phyloP scores from a whole-genome alignment of 2,888 invertebrate genomes.

The Patella ulyssiponensis region DNA sequence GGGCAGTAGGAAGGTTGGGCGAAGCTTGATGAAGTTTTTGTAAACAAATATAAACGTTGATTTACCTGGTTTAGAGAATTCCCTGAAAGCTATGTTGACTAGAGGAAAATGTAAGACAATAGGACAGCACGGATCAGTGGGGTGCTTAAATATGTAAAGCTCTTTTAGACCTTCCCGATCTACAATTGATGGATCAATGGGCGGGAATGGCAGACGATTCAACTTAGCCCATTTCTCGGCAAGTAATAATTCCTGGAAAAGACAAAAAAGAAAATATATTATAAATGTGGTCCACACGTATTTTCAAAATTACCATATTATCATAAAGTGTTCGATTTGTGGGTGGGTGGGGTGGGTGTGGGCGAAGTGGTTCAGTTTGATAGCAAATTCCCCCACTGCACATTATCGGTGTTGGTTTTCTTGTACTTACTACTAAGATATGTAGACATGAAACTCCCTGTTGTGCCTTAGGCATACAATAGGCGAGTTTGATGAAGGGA shows the following conservation, averaged over 20 bases:
- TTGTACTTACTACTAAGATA: too few relatives aligned
- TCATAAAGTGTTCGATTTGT: too few relatives aligned
- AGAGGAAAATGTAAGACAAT: slow-evolving; percentile 73
- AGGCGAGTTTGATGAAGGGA: too few relatives aligned
- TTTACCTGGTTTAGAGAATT: slow-evolving; percentile 71
- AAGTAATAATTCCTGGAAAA: slow-evolving; percentile 70
- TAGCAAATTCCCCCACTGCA: too few relatives aligned
- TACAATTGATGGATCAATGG: slow-evolving; percentile 69
- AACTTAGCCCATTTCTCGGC: slow-evolving; percentile 73
- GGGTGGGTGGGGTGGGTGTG: too few relatives aligned
- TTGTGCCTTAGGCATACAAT: too few relatives aligned
- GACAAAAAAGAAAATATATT: slow-evolving; percentile 1
- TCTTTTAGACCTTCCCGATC: slow-evolving; percentile 71
- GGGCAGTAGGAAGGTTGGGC: not conserved
- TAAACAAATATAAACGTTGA: too few relatives aligned
- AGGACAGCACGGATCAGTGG: slow-evolving; percentile 71
- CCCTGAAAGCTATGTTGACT: slow-evolving; percentile 71
- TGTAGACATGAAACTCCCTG: too few relatives aligned
- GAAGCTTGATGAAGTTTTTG: not conserved
- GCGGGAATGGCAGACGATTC: slow-evolving; percentile 73
- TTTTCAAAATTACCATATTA: too few relatives aligned
- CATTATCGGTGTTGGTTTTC: too few relatives aligned
- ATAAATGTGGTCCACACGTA: too few relatives aligned
- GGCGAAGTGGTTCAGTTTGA: too few relatives aligned
- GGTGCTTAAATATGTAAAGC: slow-evolving; percentile 72